phyloP scores from a whole-genome alignment of 2,888 invertebrate genomes.

The Cordilura impudica region DNA sequence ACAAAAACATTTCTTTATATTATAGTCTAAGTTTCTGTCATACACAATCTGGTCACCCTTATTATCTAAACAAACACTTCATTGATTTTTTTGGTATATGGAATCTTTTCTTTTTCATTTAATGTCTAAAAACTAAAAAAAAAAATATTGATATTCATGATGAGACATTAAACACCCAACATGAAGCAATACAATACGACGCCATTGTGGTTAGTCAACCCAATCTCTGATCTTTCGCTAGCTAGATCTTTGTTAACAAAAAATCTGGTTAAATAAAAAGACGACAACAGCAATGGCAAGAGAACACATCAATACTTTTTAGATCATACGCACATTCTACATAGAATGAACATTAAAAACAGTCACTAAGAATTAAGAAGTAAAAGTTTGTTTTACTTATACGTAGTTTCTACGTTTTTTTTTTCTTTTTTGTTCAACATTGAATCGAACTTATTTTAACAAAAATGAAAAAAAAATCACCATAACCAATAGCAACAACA shows the following conservation, averaged over 20 bases:
- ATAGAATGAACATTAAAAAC: constrained; percentile 59
- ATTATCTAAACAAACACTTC: constrained; percentile 52
- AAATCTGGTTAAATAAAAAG: constrained; percentile 48
- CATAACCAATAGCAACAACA: constrained; percentile 23
- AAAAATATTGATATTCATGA: constrained; percentile 62
- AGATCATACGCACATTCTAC: constrained; percentile 55
- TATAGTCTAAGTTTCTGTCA: too few species aligned
- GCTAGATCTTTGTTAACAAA: not conserved
- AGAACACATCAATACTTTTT: constrained; percentile 60
- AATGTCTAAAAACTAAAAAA: constrained; percentile 52
- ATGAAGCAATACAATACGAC: constrained; percentile 62
- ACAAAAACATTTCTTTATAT: too few species aligned
- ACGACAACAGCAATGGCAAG: constrained; percentile 24
- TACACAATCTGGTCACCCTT: not conserved
- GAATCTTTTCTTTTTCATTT: constrained; percentile 60
- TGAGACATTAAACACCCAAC: constrained; percentile 63
- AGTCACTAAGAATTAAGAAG: constrained; percentile 62
- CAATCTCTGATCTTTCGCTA: constrained; percentile 57
- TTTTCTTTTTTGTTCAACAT: constrained; percentile 34
- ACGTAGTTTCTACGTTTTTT: not conserved
- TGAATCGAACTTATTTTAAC: constrained; percentile 53
- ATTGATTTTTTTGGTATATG: constrained; percentile 45
- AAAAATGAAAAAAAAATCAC: not conserved
- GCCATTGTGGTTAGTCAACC: constrained; percentile 63
- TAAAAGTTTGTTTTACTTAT: constrained; percentile 52